Percentiles rank a stretch among this genome's conserved stretches.
These are phyloP conservation scores for Drosophila pseudoananassae DNA, from an alignment of 1,140 invertebrate species.

Conservation along the genomic window DNA sequence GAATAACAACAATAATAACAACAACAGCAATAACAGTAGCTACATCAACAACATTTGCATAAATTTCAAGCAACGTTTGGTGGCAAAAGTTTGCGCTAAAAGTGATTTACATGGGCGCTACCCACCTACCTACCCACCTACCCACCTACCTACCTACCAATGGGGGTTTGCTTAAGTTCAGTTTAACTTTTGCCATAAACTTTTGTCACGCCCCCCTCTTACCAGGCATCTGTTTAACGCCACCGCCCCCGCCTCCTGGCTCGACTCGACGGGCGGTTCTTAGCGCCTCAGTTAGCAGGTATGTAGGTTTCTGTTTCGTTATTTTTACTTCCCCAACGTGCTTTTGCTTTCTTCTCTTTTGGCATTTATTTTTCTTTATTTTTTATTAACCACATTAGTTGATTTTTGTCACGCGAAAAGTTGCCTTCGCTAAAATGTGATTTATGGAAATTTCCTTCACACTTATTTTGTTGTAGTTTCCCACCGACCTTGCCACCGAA, in stretches of 20 bases:
- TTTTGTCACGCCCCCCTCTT: conserved; percentile 55
- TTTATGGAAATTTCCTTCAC: conserved; percentile 77
- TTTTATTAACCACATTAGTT: conserved; percentile 83
- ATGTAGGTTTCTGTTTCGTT: conserved; percentile 23
- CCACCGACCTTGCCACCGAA: background rate
- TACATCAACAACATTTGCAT: conserved; percentile 77
- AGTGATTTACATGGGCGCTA: conserved; percentile 71
- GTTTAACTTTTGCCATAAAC: conserved; percentile 80
- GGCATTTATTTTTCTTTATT: conserved; percentile 17
- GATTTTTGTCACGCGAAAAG: conserved; percentile 81
- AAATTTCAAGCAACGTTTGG: conserved; percentile 71
- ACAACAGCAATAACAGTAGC: conserved; percentile 44
- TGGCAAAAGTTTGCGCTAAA: conserved; percentile 70
- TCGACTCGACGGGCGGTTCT: conserved; percentile 26
- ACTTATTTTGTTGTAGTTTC: conserved; percentile 37
- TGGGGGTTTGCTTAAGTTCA: conserved; percentile 66
- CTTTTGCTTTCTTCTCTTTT: background rate
- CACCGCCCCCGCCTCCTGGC: background rate
- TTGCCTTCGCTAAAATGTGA: conserved; percentile 65
- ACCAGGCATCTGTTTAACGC: background rate
- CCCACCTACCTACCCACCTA: no score
- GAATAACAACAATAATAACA: conserved; percentile 36
- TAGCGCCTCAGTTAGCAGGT: conserved; percentile 38
- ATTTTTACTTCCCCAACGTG: conserved; percentile 9
- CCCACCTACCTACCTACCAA: no score